Conservation (phyloP, 2,797 vertebrate species). For the Cynodonichthys magdalenae region DNA sequence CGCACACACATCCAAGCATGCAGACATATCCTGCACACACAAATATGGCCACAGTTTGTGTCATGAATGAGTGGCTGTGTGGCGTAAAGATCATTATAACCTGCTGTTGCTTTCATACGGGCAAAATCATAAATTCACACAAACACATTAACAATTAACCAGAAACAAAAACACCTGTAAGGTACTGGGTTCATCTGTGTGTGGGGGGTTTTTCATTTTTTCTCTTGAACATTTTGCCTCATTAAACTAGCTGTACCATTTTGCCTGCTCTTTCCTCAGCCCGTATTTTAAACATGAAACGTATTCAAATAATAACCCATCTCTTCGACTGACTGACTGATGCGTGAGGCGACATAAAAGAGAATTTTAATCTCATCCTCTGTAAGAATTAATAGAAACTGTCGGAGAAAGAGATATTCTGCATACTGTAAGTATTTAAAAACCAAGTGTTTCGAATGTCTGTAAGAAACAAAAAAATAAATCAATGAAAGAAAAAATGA, state of each 20-base stretch:
- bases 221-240: slow-evolving; percentile 63
- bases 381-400: slow-evolving; percentile 73
- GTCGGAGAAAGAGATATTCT: slow-evolving; percentile 66
- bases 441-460: slow-evolving; percentile 75
- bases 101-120: slow-evolving; percentile 60
- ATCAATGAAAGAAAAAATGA: slow-evolving; percentile 56
- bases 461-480: slow-evolving; percentile 66
- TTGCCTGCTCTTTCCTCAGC: slow-evolving; percentile 78
- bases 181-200: slow-evolving; percentile 56
- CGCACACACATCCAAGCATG: slow-evolving; percentile 33
- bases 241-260: slow-evolving; percentile 79
- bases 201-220: slow-evolving; percentile 48
- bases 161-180: slow-evolving; percentile 50
- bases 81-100: slow-evolving; percentile 22
- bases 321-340: slow-evolving; percentile 50
- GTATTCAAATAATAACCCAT: slow-evolving; percentile 80
- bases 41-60: slow-evolving; percentile 10
- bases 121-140: slow-evolving; percentile 45
- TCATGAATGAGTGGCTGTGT: too few species aligned
- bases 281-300: slow-evolving; percentile 79
- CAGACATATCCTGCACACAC: slow-evolving; percentile 25
- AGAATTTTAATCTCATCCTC: slow-evolving; percentile 71
- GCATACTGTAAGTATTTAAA: slow-evolving; percentile 76
- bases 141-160: slow-evolving; percentile 27
- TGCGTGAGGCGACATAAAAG: slow-evolving; percentile 67